Evolutionary conservation across 2,888 invertebrate genomes (phyloP), one percentile per base, ranked within the genome.

Genomic region (Diploptera punctata): DNA sequence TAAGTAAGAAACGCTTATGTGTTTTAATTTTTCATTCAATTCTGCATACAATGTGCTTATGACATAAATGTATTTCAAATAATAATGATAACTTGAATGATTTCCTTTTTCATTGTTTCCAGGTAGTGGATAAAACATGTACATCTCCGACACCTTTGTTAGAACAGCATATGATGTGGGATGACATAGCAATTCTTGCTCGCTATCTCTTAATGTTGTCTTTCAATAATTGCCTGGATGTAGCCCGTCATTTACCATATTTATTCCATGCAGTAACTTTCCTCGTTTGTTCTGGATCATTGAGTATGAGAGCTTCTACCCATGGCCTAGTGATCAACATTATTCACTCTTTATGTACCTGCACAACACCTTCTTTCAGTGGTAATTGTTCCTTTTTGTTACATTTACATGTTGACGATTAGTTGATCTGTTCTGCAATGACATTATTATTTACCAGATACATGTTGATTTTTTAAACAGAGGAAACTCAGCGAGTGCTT

Each of bases 321-420:
- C 98, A 99, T 82, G 98, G 99, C 2, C 88, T 99, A 65, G 98
- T 99, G 77, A 97, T 99, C 81, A 99, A 99, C 83, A 96, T 98
- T 77, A 98, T 99, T 80, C 99, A 99, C 84, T 98, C 98, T 21
- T 87, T 99, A 69, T 98, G 98, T 83, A 99, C 98, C 69, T 98
- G 98, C 83, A 95, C 94, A 49, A 94, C 95, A 80, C 97, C 97
- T 1, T 91, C 92, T 16, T 93, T 93, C 81, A 91, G 93, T 38
- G 89, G 89, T 89, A 74, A 81, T 24, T 10, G 5, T 57, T 57
- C 29, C 13, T 54, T 16, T 47, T n/a, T 13, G 18, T 7, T n/a
- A 47, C n/a, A 47, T n/a, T n/a, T n/a, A n/a, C n/a, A n/a, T n/a
- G n/a, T n/a, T n/a, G n/a, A n/a, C n/a, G n/a, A n/a, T n/a, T n/a